A percentile compares a stretch with the other conserved stretches of the same genome.
Conservation (phyloP, 2,888 invertebrate species). For the Dicyrtomina minuta region DNA sequence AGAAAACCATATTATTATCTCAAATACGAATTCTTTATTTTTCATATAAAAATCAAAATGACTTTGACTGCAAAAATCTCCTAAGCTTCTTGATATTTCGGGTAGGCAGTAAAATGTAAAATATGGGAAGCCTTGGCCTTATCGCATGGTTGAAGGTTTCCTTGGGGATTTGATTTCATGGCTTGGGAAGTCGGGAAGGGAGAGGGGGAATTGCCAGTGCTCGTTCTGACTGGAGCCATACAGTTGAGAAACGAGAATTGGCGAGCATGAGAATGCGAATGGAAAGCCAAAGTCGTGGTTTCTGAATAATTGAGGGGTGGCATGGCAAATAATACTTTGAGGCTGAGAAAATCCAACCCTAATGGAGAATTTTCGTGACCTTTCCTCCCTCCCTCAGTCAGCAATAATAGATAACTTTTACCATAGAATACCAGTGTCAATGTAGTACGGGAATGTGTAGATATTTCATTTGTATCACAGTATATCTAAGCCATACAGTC, state of each 20-base stretch:
- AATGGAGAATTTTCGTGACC: slow-evolving; percentile 30
- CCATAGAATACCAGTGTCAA: too few species aligned
- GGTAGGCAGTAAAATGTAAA: neutral
- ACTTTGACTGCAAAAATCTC: neutral
- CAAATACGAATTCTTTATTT: too few species aligned
- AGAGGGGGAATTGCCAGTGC: neutral
- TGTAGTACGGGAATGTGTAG: too few species aligned
- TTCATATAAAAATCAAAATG: too few species aligned
- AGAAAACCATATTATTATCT: too few species aligned
- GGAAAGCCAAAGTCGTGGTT: slow-evolving; percentile 27
- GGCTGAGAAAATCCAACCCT: slow-evolving; percentile 20
- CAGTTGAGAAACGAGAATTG: too few species aligned
- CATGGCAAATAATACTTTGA: slow-evolving; percentile 18
- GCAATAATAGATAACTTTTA: too few species aligned
- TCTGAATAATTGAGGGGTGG: slow-evolving; percentile 32
- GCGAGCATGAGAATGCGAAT: too few species aligned
- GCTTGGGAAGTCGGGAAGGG: slow-evolving; percentile 11
- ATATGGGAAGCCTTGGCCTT: too few species aligned
- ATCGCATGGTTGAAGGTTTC: slow-evolving; percentile 29
- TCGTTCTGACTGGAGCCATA: too few species aligned
- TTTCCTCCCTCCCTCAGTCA: slow-evolving; percentile 6
- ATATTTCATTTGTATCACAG: too few species aligned
- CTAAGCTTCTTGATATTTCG: neutral
- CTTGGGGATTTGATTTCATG: slow-evolving; percentile 33
- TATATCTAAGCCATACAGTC: too few species aligned